phyloP scores from a whole-genome alignment of 2,113 vertebrate genomes.

The Brienomyrus longianalis region DNA sequence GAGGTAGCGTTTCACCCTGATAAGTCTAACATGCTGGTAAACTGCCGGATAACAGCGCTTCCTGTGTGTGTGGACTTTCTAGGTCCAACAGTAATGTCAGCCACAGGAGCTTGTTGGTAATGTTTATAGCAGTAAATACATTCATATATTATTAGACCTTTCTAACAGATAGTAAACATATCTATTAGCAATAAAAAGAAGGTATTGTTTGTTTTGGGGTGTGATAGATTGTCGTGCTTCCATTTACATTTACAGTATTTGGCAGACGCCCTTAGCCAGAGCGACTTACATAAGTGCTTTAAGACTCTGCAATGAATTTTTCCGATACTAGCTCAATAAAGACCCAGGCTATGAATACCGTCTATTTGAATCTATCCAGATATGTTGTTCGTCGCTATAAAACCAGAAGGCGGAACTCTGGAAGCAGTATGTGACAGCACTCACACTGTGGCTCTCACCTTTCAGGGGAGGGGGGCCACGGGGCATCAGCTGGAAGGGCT shows the following conservation, averaged over 20 bases:
- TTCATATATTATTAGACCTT: not conserved
- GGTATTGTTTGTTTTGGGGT: not conserved
- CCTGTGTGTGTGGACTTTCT: not conserved
- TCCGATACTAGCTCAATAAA: no score
- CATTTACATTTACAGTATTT: no score
- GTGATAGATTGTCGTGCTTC: not conserved
- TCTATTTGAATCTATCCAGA: not conserved
- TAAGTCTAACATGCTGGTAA: not conserved
- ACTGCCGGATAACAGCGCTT: not conserved
- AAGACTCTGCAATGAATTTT: no score
- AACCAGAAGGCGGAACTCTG: not conserved
- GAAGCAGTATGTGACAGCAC: not conserved
- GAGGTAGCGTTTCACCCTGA: not conserved
- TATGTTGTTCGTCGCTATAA: not conserved
- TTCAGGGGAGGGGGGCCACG: conserved; percentile 59
- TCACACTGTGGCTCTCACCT: conserved; percentile 55
- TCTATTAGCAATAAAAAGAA: not conserved
- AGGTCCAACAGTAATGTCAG: not conserved
- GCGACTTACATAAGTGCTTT: no score
- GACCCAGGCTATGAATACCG: no score
- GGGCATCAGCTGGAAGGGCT: conserved; percentile 64
- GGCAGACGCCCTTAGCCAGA: no score
- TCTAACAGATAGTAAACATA: not conserved
- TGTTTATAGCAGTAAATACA: not conserved
- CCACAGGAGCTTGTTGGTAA: not conserved